phyloP scores from a whole-genome alignment of 2,888 invertebrate species.

The Hermaeophaga mercurialis region DNA sequence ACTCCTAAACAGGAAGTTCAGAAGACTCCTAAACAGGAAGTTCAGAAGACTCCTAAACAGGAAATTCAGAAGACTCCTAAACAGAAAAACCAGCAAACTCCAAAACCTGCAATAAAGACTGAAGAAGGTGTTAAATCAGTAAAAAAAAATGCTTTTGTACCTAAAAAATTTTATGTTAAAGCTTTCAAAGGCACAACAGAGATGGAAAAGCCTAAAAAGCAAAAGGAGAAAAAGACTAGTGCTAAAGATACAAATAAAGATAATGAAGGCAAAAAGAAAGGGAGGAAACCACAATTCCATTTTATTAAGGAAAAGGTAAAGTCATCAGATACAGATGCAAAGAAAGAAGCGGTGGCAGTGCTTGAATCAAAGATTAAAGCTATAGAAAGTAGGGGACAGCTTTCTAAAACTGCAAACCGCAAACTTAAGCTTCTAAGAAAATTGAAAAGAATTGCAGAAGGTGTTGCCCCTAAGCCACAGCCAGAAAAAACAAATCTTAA shows the following conservation, averaged over 20 bases:
- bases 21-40: constrained; percentile 4
- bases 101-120: background rate
- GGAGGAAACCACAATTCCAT: background rate
- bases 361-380: constrained; percentile 22
- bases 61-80: background rate
- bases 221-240: background rate
- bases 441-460: constrained; percentile 21
- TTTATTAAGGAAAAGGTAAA: constrained; percentile 11
- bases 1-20: constrained; percentile 14
- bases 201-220: constrained; percentile 4
- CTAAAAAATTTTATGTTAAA: too few species aligned
- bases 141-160: background rate
- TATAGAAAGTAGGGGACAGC: constrained; percentile 16
- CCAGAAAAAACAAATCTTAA: background rate
- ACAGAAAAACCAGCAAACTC: constrained; percentile 3
- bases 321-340: background rate
- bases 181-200: constrained; percentile 24
- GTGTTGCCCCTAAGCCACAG: background rate
- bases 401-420: constrained; percentile 22
- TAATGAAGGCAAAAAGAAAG: constrained; percentile 4
- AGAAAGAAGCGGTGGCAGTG: constrained; percentile 8
- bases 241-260: background rate
- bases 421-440: constrained; percentile 22
- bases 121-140: constrained; percentile 10
- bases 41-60: background rate